These are phyloP conservation scores for Galerucella pusilla DNA, from an alignment of 2,888 invertebrate genomes.

Conservation along the genomic window DNA sequence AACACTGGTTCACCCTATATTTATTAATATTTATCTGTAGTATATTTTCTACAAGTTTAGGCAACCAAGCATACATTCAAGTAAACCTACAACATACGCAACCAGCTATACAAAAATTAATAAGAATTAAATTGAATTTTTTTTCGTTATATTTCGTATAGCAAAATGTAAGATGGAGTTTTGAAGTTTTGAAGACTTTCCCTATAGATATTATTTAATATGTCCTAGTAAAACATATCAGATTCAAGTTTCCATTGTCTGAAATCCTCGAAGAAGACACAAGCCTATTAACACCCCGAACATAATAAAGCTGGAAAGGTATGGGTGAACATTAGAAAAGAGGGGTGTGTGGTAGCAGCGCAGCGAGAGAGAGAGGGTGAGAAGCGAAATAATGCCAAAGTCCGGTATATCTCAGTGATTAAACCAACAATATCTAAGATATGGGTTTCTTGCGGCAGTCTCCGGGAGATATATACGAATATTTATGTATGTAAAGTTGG, in stretches of 20 bases:
- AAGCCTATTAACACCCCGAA: slow-evolving; percentile 46
- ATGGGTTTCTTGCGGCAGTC: slow-evolving; percentile 59
- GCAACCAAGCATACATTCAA: no score
- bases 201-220: slow-evolving; percentile 4
- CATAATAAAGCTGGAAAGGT: slow-evolving; percentile 48
- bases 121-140: no score
- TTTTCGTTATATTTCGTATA: not conserved
- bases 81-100: no score
- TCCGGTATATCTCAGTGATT: slow-evolving; percentile 58
- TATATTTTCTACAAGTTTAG: no score
- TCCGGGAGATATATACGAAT: slow-evolving; percentile 59
- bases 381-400: slow-evolving; percentile 53
- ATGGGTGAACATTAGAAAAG: slow-evolving; percentile 31
- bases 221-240: slow-evolving; percentile 21
- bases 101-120: no score
- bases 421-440: slow-evolving; percentile 63
- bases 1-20: no score
- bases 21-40: no score
- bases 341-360: slow-evolving; percentile 27
- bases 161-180: not conserved
- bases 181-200: not conserved
- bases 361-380: slow-evolving; percentile 41
- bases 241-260: slow-evolving; percentile 44
- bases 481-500: slow-evolving; percentile 64
- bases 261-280: slow-evolving; percentile 45